A percentile compares a stretch with the other conserved stretches of the same genome.
These are phyloP conservation scores for Mesorhabditis sp. DNA, from an alignment of 2,888 invertebrate species.

Conservation along the genomic window DNA sequence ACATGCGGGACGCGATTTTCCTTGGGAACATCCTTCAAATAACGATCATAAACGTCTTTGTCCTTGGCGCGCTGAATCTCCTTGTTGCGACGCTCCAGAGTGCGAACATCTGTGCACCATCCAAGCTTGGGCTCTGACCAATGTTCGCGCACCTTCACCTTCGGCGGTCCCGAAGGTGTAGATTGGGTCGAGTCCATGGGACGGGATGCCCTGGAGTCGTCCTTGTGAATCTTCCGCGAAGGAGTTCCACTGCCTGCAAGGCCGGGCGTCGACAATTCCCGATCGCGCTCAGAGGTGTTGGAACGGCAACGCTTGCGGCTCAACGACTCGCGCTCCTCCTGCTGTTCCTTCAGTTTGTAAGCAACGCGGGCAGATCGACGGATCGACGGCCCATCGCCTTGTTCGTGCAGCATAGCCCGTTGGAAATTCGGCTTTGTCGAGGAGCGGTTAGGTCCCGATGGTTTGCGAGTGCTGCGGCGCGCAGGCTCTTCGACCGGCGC, in stretches of 20 bases:
- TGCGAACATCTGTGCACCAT: conserved; percentile 48
- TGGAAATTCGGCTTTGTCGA: conserved; percentile 17
- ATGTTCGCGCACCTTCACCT: conserved; percentile 17
- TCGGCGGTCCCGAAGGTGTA: not conserved
- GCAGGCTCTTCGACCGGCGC: conserved; percentile 13
- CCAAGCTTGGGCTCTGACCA: conserved; percentile 48
- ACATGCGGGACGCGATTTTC: conserved; percentile 35
- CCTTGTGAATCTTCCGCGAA: not conserved
- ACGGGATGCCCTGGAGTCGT: not conserved
- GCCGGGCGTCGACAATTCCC: no score
- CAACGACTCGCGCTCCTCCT: conserved; percentile 5
- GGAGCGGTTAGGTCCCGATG: not conserved
- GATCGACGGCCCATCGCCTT: no score
- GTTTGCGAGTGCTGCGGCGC: conserved; percentile 20
- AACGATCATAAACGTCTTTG: conserved; percentile 47
- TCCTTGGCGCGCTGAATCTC: conserved; percentile 40
- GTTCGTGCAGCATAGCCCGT: no score
- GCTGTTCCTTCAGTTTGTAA: not conserved
- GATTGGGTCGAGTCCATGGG: not conserved
- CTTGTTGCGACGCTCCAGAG: conserved; percentile 38
- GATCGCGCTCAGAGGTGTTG: no score
- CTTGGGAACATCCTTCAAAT: conserved; percentile 36
- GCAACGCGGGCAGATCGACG: not conserved
- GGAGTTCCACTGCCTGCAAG: not conserved
- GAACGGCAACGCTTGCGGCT: not conserved